Conservation (phyloP, 2,797 vertebrate genomes). For the Sciaenops ocellatus region DNA sequence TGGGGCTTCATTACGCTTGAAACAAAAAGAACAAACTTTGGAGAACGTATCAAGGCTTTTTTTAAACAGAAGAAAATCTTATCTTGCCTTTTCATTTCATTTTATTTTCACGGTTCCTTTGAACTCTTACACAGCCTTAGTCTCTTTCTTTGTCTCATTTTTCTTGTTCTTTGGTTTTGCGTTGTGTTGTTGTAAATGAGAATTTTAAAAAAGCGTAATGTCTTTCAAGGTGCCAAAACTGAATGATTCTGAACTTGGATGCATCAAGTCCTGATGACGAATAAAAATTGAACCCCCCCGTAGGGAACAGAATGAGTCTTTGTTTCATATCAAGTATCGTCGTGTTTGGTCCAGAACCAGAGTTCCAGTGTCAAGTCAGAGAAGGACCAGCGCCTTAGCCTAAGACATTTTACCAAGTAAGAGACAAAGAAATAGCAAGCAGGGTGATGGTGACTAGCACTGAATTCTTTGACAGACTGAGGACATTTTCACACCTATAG, state of each 20-base stretch:
- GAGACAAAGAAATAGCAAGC: not conserved
- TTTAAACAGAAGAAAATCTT: conserved; percentile 56
- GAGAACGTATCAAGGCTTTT: conserved; percentile 68
- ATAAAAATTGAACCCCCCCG: conserved; percentile 79
- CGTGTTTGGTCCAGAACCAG: conserved; percentile 21
- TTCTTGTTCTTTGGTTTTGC: conserved; percentile 73
- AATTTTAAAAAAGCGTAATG: conserved; percentile 75
- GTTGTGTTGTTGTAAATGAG: conserved; percentile 83
- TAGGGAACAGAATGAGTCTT: conserved; percentile 67
- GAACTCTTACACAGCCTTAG: conserved; percentile 78
- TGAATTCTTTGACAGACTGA: not conserved
- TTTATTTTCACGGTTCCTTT: conserved; percentile 57
- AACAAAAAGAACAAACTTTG: conserved; percentile 70
- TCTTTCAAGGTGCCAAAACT: conserved; percentile 85
- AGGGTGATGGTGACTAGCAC: not conserved
- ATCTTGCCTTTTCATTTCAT: conserved; percentile 65
- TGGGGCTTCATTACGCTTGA: conserved; percentile 70
- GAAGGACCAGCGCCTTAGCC: not conserved
- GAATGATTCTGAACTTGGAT: conserved; percentile 85
- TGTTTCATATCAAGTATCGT: conserved; percentile 43
- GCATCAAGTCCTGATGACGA: conserved; percentile 83
- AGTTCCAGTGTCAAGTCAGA: not conserved
- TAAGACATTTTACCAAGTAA: not conserved
- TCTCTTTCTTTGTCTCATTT: conserved; percentile 69
- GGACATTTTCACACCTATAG: too few relatives aligned